A percentile compares a stretch with the other conserved stretches of the same genome.
phyloP scores from a whole-genome alignment of 2,888 invertebrate species.

The Ariolimax columbianus region DNA sequence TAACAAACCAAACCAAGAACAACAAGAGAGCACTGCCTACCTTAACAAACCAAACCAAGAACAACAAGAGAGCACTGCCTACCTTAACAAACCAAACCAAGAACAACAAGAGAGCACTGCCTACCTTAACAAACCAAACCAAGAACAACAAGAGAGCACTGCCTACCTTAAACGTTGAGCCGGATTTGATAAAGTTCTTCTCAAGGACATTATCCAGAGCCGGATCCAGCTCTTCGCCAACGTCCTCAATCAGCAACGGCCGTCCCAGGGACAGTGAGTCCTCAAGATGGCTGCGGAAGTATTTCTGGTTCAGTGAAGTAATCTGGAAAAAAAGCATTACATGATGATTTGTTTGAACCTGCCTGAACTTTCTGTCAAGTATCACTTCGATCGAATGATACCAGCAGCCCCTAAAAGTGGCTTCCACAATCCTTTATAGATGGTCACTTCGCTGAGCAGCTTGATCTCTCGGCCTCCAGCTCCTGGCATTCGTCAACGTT shows the following conservation, averaged over 20 bases:
- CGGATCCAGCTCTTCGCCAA: conserved; percentile 95
- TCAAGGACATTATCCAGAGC: conserved; percentile 97
- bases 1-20: too few species aligned
- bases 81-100: background rate
- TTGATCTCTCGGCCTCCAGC: too few species aligned
- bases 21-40: too few species aligned
- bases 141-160: background rate
- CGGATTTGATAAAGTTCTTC: conserved; percentile 98
- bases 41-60: too few species aligned
- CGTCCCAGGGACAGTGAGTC: conserved; percentile 91
- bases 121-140: conserved; percentile 83
- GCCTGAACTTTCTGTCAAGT: too few species aligned
- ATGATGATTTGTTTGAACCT: too few species aligned
- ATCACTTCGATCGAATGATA: too few species aligned
- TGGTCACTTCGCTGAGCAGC: too few species aligned
- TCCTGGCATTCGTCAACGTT: too few species aligned
- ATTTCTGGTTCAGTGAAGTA: conserved; percentile 96
- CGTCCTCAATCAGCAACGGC: conserved; percentile 95
- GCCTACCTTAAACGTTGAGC: conserved; percentile 90
- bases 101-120: background rate
- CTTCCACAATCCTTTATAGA: too few species aligned
- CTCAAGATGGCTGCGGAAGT: conserved; percentile 94
- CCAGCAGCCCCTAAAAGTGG: too few species aligned
- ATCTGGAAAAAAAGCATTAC: conserved; percentile 83
- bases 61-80: background rate